Conservation (phyloP, 2,113 vertebrate species). For the Baryphthengus martii region DNA sequence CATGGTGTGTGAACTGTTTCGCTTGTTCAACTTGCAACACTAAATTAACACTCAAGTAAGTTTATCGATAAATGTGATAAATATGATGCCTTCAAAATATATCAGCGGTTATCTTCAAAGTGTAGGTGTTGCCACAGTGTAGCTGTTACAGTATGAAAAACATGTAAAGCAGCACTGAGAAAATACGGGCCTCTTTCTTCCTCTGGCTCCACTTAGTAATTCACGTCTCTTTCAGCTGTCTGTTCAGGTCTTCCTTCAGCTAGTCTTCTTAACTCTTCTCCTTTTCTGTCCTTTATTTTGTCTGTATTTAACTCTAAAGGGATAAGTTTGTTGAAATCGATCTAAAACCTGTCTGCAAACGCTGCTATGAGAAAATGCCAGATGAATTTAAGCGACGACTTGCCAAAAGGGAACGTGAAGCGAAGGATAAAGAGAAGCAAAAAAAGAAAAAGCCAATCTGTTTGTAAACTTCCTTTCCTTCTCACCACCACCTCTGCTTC, state of each 20-base stretch:
- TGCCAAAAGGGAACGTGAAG: conserved; percentile 88
- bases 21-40: conserved; percentile 97
- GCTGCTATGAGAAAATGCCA: conserved; percentile 96
- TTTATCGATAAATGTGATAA: neutral
- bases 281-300: conserved; percentile 66
- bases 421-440: conserved; percentile 88
- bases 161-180: neutral
- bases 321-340: conserved; percentile 99
- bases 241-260: conserved; percentile 23
- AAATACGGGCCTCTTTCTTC: neutral
- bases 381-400: conserved; percentile 94
- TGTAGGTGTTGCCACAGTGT: neutral
- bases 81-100: neutral
- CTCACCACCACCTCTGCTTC: conserved; percentile 63
- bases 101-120: neutral
- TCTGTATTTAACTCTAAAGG: conserved; percentile 75
- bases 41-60: conserved; percentile 98
- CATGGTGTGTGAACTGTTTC: conserved; percentile 97
- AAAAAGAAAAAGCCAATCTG: conserved; percentile 96
- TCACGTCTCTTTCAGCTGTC: conserved; percentile 6
- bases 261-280: conserved; percentile 59
- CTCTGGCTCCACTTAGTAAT: neutral
- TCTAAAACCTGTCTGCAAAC: conserved; percentile 97
- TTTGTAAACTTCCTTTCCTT: conserved; percentile 81
- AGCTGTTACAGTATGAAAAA: neutral